Base-by-base conservation (phyloP, 2,113 vertebrate genomes). In the Gadus macrocephalus region DNA sequence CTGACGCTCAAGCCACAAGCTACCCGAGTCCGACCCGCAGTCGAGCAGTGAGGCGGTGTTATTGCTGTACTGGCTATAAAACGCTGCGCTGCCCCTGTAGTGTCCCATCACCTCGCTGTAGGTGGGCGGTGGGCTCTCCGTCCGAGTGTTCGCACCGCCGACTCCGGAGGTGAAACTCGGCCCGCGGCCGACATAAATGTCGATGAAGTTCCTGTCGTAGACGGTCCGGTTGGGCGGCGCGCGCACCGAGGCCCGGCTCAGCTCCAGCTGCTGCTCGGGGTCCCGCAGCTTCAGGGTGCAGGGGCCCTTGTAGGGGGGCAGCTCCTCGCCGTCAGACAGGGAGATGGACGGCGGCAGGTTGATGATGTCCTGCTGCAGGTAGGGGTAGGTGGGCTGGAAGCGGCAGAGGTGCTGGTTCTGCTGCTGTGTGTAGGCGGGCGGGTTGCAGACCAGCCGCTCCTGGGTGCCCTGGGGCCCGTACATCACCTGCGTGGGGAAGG, bases 291-390 rank as follows among this genome's bases (percentile, higher is more conserved):
- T 93, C 67, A 95, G 87, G 0, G 90, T 91, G 80, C 94, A 95
- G 0, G 92, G 92, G 22, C 94, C 94, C 78, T 95, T 93, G 89
- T 96, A 95, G 0, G 94, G 95, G 0, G 94, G 94, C 0, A 93
- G 93, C 80, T 95, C 95, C 62, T 96, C 95, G 5, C 94, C 95
- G 0, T 96, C 94, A 0, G 94, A 95, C 49, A 96, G 92, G 49
- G 94, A 93, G 87, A 96, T 96, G 78, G 94, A 94, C 0, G 95
- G 95, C 59, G 95, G 95, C 64, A 96, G 92, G 90, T 95, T 93
- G 2, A 96, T 94, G 81, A 62, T 59, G 17, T 95, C 94, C 5
- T 94, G 94, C 81, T 91, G 94, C 85, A 94, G 86, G 64, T 94
- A 94, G 2, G 95, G 95, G 82, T 94, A 95, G 2, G 93, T 95